Evolutionary conservation across 1,140 invertebrate genomes (phyloP).

Genomic region (Bombus affinis): DNA sequence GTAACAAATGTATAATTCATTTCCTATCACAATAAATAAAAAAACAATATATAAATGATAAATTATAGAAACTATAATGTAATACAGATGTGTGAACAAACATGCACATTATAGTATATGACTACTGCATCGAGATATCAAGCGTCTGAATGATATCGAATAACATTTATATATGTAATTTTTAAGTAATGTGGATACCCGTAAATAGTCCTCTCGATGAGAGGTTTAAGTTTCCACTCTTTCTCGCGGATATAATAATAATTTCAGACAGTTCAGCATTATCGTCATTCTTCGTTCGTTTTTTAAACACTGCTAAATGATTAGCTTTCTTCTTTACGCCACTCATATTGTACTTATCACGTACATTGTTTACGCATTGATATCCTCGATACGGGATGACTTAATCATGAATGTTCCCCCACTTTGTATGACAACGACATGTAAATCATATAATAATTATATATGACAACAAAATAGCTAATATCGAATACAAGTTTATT

Average conservation of each 20-base stretch:
- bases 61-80: constrained; percentile 37
- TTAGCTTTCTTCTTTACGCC: constrained; percentile 78
- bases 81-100: constrained; percentile 33
- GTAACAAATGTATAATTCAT: neutral
- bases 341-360: constrained; percentile 50
- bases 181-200: constrained; percentile 83
- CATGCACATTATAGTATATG: constrained; percentile 28
- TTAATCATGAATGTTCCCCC: constrained; percentile 30
- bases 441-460: neutral
- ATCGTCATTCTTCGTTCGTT: constrained; percentile 86
- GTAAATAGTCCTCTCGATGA: constrained; percentile 87
- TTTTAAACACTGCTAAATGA: constrained; percentile 86
- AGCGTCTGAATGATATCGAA: constrained; percentile 22
- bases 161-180: constrained; percentile 19
- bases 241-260: constrained; percentile 90
- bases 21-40: neutral
- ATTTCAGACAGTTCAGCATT: constrained; percentile 86
- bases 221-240: constrained; percentile 90
- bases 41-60: constrained; percentile 40
- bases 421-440: neutral
- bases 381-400: constrained; percentile 33
- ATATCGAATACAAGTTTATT: neutral
- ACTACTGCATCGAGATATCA: constrained; percentile 35
- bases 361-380: constrained; percentile 33
- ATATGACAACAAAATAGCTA: neutral